These are phyloP conservation scores for Grus americana DNA, from an alignment of 2,113 vertebrate genomes.

Conservation along the genomic window DNA sequence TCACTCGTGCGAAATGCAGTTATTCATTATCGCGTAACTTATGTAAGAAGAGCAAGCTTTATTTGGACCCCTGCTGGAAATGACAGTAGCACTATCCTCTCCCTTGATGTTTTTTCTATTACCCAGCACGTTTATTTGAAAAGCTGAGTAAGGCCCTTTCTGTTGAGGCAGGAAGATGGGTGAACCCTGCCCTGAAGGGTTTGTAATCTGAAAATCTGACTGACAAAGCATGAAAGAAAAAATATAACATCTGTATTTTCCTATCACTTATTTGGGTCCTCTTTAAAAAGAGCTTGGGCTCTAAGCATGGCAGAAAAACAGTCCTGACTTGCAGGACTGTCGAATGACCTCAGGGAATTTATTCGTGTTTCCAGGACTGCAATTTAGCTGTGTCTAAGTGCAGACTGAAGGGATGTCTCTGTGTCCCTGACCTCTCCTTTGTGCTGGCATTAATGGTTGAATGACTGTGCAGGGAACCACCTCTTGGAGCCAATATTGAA, in stretches of 20 bases:
- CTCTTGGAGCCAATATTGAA: background rate
- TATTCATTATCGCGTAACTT: background rate
- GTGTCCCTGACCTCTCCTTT: background rate
- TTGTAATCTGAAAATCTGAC: background rate
- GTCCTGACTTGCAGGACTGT: background rate
- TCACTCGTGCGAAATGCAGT: background rate
- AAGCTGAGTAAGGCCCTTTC: background rate
- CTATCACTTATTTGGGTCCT: background rate
- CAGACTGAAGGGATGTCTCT: background rate
- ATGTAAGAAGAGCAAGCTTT: background rate
- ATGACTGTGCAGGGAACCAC: background rate
- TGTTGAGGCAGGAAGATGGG: background rate
- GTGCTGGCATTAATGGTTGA: background rate
- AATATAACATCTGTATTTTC: background rate
- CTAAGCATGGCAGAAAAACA: background rate
- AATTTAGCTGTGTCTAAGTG: background rate
- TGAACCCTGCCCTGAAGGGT: background rate
- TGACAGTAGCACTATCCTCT: background rate
- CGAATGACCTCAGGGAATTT: background rate
- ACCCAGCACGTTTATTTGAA: background rate
- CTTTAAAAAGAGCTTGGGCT: background rate
- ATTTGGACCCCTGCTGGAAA: background rate
- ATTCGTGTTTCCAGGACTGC: background rate
- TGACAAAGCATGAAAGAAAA: background rate
- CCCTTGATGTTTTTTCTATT: background rate